phyloP scores from a whole-genome alignment of 2,888 invertebrate genomes.

The Drosophila pegasa region DNA sequence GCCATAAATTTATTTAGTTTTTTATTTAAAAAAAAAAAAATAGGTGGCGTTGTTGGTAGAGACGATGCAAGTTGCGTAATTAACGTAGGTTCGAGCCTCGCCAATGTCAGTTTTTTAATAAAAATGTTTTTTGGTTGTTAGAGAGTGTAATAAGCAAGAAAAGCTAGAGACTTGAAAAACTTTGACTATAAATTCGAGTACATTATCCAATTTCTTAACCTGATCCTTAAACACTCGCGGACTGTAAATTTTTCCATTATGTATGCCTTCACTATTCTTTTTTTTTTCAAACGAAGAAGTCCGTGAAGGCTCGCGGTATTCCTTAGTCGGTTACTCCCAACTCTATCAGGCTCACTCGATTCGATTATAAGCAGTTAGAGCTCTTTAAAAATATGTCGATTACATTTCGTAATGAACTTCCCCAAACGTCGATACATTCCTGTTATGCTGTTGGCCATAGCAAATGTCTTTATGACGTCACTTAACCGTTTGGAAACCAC shows the following conservation, averaged over 20 bases:
- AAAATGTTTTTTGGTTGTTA: no score
- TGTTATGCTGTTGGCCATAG: slow-evolving; percentile 3
- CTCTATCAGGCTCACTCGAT: no score
- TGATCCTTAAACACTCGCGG: neutral
- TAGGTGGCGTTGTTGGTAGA: no score
- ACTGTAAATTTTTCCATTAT: neutral
- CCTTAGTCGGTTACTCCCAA: neutral
- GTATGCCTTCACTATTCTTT: neutral
- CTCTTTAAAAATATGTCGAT: neutral
- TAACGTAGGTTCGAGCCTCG: no score
- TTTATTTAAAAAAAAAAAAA: no score
- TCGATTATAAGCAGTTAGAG: no score
- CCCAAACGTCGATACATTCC: neutral
- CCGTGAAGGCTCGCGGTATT: neutral
- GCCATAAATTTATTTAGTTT: no score
- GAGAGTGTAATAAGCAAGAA: neutral
- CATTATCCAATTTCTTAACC: no score
- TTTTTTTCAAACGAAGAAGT: neutral
- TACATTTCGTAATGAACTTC: slow-evolving; percentile 1
- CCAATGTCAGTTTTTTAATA: no score
- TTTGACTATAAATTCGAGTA: neutral
- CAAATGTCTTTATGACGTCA: neutral
- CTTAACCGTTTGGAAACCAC: slow-evolving; percentile 1
- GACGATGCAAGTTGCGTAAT: no score
- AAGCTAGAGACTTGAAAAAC: no score